Evolutionary conservation across 2,888 invertebrate genomes (phyloP).

Genomic region (Sympetrum striolatum): DNA sequence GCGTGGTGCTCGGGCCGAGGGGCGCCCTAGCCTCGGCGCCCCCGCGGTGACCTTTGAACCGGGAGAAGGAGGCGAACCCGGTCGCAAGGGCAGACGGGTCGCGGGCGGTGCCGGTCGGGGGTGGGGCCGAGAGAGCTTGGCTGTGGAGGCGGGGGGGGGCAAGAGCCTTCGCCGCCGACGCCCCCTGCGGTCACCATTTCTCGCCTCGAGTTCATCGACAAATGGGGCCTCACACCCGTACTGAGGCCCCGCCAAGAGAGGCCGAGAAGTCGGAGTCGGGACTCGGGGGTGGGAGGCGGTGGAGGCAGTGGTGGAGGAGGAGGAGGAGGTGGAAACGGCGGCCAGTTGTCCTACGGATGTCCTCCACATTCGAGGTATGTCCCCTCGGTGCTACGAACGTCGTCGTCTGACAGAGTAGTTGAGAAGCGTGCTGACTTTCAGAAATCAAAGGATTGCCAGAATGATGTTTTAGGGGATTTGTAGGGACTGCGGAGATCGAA

Average conservation of each 20-base stretch:
- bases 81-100: constrained; percentile 31
- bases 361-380: constrained; percentile 19
- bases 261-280: constrained; percentile 74
- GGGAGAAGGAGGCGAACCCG: constrained; percentile 47
- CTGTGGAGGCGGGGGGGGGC: constrained; percentile 63
- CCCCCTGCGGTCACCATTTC: constrained; percentile 85
- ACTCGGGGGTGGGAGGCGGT: constrained; percentile 74
- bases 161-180: constrained; percentile 68
- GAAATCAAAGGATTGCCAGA: neutral
- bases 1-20: neutral
- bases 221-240: constrained; percentile 98
- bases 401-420: neutral
- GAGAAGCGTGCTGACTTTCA: neutral
- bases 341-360: constrained; percentile 51
- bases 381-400: constrained; percentile 17
- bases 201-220: constrained; percentile 96
- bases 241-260: constrained; percentile 93
- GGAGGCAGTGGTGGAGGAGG: constrained; percentile 63
- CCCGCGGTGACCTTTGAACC: constrained; percentile 47
- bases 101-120: constrained; percentile 58
- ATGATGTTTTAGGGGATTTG: no score
- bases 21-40: constrained; percentile 17
- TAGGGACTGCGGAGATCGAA: no score
- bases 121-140: constrained; percentile 51
- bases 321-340: constrained; percentile 53